Evolutionary conservation across 1,140 invertebrate species (phyloP), one percentile per base, ranked within the genome.

Genomic region (Hirudo medicinalis): DNA sequence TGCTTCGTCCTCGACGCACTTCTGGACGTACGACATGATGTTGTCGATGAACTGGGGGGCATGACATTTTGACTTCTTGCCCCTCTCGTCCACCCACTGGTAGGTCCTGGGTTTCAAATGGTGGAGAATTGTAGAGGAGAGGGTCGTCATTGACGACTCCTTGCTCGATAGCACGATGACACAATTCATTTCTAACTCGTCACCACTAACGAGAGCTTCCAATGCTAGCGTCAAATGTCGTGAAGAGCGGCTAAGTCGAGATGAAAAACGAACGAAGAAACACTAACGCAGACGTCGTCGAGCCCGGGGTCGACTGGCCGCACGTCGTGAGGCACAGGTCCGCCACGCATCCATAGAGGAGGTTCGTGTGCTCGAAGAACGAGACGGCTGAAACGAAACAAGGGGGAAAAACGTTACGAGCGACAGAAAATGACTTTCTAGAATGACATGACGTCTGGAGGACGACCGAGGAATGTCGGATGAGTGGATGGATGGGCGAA

Each of bases 41-140:
- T 94, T 97, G 85, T 98, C 94, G 83, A 97, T 91, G 84, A 97
- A 98, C 84, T 97, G 94, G 74, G 94, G 92, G 74, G 94, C 94
- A 75, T 94, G 90, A 77, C 96, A 90, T 83, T 92, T 91, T 67
- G 89, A 91, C 84, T 97, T 97, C 85, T 97, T 97, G 67, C 94
- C 94, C 84, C 94, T 95, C 82, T 97, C 94, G 84, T 98, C 94
- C 85, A 93, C 91, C 94, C 94, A 98, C 78, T 92, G 87, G 87
- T 96, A 98, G 79, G 90, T 90, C 85, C 93, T 94, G 77, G 66
- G 79, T 78, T 49, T 1, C 49, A 29, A 69, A 63, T 69, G 68
- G 71, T 19, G 40, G 67, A 53, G 15, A 40, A 2, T 9, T 32
- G n/a, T 6, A 0, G 27, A 8, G n/a, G 27, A 53, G 20, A 36